Conservation (phyloP, 2,797 vertebrate species). For the Smutsia temminckii region DNA sequence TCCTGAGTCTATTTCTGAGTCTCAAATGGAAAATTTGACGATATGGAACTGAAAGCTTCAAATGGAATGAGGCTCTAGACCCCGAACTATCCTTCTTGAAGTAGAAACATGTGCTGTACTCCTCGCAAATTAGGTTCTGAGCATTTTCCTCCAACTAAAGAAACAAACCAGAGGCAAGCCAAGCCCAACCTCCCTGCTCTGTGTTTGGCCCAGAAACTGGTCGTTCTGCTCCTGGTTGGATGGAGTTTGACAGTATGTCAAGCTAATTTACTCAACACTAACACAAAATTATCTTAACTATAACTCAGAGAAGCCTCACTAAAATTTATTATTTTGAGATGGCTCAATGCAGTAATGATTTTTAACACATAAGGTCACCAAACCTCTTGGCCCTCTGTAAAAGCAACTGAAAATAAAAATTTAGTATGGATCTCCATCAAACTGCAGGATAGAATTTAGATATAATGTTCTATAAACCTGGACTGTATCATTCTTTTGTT, state of each 20-base stretch:
- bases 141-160: neutral
- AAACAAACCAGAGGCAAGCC: neutral
- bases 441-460: neutral
- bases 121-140: neutral
- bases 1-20: neutral
- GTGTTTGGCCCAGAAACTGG: neutral
- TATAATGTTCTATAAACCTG: neutral
- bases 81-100: neutral
- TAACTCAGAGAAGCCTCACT: slow-evolving; percentile 12
- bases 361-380: slow-evolving; percentile 17
- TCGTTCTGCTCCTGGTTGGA: neutral
- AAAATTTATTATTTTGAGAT: neutral
- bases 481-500: slow-evolving; percentile 3
- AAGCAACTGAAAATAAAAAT: neutral
- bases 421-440: neutral
- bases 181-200: neutral
- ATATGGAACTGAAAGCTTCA: neutral
- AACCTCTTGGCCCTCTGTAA: neutral
- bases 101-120: neutral
- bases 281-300: slow-evolving; percentile 17
- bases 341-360: neutral
- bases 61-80: neutral
- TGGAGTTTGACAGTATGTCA: neutral
- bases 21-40: slow-evolving; percentile 8
- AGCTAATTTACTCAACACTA: slow-evolving; percentile 4